Percentiles rank a stretch among this genome's conserved stretches.
Conservation (phyloP, 2,888 invertebrate species). For the Sphaerophoria rueppellii region DNA sequence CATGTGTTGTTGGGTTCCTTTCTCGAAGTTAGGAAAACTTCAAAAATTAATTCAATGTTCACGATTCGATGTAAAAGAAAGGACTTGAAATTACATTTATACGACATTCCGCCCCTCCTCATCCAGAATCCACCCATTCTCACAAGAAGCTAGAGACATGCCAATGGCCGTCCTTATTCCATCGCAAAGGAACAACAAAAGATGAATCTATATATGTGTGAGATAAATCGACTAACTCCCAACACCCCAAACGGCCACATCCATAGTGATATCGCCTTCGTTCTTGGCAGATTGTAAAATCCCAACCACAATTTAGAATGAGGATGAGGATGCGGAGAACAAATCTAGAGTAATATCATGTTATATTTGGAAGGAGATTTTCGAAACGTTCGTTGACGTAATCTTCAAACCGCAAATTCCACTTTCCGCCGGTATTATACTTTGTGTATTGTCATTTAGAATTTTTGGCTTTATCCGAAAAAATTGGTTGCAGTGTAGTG, state of each 20-base stretch:
- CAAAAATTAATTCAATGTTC: slow-evolving; percentile 41
- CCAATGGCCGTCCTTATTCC: slow-evolving; percentile 8
- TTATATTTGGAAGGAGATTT: slow-evolving; percentile 43
- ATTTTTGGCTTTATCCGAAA: background rate
- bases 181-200: slow-evolving; percentile 30
- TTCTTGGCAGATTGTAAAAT: slow-evolving; percentile 30
- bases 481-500: background rate
- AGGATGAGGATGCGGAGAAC: slow-evolving; percentile 28
- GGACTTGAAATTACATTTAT: slow-evolving; percentile 27
- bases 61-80: slow-evolving; percentile 28
- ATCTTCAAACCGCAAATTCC: slow-evolving; percentile 63
- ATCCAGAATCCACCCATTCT: background rate
- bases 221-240: background rate
- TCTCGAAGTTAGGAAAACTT: slow-evolving; percentile 27
- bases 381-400: slow-evolving; percentile 54
- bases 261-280: background rate
- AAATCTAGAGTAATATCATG: slow-evolving; percentile 49
- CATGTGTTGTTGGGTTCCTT: slow-evolving; percentile 18
- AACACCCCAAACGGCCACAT: background rate
- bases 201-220: slow-evolving; percentile 22
- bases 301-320: background rate
- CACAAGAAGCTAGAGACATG: background rate
- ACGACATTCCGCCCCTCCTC: background rate
- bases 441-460: slow-evolving; percentile 49
- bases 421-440: slow-evolving; percentile 54